Percentiles rank a stretch among this genome's conserved stretches.
These are phyloP conservation scores for Paracanthobrama guichenoti DNA, from an alignment of 2,113 vertebrate genomes.

Conservation along the genomic window DNA sequence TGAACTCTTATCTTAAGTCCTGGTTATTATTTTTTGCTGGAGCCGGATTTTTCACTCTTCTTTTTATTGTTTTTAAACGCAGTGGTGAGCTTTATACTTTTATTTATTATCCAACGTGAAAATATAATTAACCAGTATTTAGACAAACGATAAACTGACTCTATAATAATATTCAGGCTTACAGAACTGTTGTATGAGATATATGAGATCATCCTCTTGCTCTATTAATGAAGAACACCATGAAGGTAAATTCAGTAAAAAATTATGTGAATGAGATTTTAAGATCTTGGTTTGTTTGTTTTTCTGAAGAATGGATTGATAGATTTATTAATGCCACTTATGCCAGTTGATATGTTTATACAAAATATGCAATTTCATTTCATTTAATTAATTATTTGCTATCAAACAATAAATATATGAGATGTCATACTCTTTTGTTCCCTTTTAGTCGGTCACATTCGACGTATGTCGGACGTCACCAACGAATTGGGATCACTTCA, in stretches of 20 bases:
- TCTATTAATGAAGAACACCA: background rate
- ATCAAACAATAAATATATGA: background rate
- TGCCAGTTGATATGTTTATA: background rate
- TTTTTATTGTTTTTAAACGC: background rate
- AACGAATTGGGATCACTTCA: no score
- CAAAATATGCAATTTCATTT: no score
- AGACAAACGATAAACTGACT: background rate
- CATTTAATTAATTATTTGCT: background rate
- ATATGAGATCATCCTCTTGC: background rate
- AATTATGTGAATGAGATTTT: background rate
- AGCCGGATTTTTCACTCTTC: background rate
- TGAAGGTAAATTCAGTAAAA: background rate
- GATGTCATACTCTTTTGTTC: background rate
- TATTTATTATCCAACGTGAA: background rate
- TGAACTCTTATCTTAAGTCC: background rate
- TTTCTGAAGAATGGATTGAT: background rate
- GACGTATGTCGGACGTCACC: no score
- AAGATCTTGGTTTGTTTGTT: background rate
- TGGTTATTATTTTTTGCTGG: background rate
- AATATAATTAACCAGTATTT: background rate
- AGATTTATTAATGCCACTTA: background rate
- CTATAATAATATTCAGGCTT: background rate
- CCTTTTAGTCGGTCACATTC: no score
- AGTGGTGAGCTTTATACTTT: background rate
- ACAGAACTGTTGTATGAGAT: background rate